Conservation (phyloP, 2,888 invertebrate genomes). For the Athalia circularis region DNA sequence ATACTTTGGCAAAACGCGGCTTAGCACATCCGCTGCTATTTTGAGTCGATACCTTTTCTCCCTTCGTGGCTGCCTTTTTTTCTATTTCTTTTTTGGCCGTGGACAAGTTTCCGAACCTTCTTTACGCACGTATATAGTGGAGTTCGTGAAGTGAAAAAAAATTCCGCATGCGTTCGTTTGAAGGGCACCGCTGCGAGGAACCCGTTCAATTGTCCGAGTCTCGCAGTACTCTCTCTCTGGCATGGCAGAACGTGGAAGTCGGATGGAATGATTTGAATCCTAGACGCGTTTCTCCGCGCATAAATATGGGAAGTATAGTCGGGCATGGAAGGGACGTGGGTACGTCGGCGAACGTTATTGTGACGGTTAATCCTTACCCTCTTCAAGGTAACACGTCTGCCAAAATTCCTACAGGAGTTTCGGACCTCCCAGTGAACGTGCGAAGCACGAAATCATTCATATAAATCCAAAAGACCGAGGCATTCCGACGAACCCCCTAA, state of each 20-base stretch:
- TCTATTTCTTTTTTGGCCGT: constrained; percentile 9
- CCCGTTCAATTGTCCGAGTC: constrained; percentile 14
- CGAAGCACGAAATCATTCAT: constrained; percentile 37
- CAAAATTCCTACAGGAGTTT: constrained; percentile 41
- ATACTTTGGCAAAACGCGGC: too few species aligned
- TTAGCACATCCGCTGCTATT: too few species aligned
- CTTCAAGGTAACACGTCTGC: constrained; percentile 53
- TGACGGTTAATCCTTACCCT: constrained; percentile 53
- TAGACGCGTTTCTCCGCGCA: background rate
- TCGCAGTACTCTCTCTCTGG: background rate
- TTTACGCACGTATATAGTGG: constrained; percentile 26
- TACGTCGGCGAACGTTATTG: constrained; percentile 35
- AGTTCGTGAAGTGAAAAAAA: background rate
- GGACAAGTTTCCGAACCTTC: constrained; percentile 16
- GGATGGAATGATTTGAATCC: constrained; percentile 42
- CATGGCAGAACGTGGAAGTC: background rate
- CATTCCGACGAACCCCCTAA: too few species aligned
- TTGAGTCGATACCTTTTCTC: constrained; percentile 22
- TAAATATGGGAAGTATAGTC: background rate
- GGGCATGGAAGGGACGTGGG: background rate
- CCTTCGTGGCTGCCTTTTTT: background rate
- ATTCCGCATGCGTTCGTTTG: constrained; percentile 10
- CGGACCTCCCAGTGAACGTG: constrained; percentile 41
- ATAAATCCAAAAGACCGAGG: background rate
- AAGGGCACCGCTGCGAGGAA: constrained; percentile 17